Evolutionary conservation across 2,888 invertebrate genomes (phyloP), one percentile per base, ranked within the genome.

Genomic region (Allacma fusca): DNA sequence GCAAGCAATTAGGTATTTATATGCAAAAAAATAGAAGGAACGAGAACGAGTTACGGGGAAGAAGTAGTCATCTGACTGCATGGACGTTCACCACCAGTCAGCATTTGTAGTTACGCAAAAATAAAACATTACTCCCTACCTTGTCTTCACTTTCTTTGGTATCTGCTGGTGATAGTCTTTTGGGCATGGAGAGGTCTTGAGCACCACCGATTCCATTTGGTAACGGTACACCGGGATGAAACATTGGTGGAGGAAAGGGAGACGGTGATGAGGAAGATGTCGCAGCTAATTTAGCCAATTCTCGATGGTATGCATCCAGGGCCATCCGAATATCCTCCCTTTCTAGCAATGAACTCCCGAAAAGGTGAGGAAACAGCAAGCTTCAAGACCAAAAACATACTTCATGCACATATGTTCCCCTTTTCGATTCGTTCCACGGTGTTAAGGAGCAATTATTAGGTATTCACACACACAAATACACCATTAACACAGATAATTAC

Each of bases 241-340:
- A 85, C 91, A 92, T 85, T 94, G 94, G 86, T 94, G 95, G 81
- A 94, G 89, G 2, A 94, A 94, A 84, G 94, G 89, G 68, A 78
- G 84, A 81, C 67, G 78, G 80, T 68, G 78, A 79, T 43, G 82
- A 77, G 69, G 83, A 79, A 57, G 81, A 81, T 24, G 84, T 80
- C 13, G 83, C 83, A 34, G 93, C 95, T 82, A 97, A 89, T 87
- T 97, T 95, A 85, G 94, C 93, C 81, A 98, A 90, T 87, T 98
- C 97, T 81, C 97, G 92, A 86, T 96, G 96, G 88, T 96, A 97
- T 29, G 96, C 94, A 85, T 96, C 95, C 65, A 96, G 88, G 16
- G 95, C 95, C 89, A 96, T 89, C 62, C 96, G 91, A 85, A 96
- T 93, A 85, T 96, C 96, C 84, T 96, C 96, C 59, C 86, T 82